Conservation (phyloP, 2,888 invertebrate genomes). For the Oegoconia quadripuncta region DNA sequence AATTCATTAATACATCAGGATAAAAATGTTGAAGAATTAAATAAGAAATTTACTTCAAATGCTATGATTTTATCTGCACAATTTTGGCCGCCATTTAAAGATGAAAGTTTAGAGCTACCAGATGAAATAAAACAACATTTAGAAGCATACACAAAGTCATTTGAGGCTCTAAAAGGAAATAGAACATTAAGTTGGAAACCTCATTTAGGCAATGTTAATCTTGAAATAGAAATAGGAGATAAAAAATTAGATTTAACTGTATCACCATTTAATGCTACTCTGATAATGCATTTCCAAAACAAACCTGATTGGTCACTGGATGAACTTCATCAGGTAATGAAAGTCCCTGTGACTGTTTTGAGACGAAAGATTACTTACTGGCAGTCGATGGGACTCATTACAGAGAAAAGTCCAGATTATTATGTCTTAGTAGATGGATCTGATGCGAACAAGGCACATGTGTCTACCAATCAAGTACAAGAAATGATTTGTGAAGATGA, state of each 20-base stretch:
- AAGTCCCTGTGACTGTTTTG: conserved; percentile 91
- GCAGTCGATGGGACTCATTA: conserved; percentile 94
- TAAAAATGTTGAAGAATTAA: conserved; percentile 67
- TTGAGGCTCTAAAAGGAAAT: conserved; percentile 94
- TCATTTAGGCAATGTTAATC: conserved; percentile 93
- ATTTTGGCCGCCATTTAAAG: conserved; percentile 98
- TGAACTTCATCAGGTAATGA: conserved; percentile 90
- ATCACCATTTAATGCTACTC: conserved; percentile 95
- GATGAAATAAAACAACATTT: conserved; percentile 88
- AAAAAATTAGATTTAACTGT: conserved; percentile 89
- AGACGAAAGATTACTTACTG: conserved; percentile 94
- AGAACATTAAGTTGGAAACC: conserved; percentile 96
- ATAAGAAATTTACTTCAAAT: conserved; percentile 63
- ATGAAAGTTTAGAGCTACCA: conserved; percentile 94
- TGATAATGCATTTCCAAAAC: conserved; percentile 95
- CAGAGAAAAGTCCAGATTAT: conserved; percentile 86
- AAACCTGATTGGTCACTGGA: conserved; percentile 92
- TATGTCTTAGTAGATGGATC: conserved; percentile 85
- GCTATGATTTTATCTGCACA: conserved; percentile 98
- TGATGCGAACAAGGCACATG: conserved; percentile 75
- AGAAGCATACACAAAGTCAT: conserved; percentile 91
- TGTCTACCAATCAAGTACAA: conserved; percentile 73
- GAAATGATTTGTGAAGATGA: conserved; percentile 92
- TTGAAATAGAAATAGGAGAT: conserved; percentile 93
- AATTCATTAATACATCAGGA: conserved; percentile 91